These are phyloP conservation scores for Iselma pallidipennis DNA, from an alignment of 2,888 invertebrate species.

Conservation along the genomic window DNA sequence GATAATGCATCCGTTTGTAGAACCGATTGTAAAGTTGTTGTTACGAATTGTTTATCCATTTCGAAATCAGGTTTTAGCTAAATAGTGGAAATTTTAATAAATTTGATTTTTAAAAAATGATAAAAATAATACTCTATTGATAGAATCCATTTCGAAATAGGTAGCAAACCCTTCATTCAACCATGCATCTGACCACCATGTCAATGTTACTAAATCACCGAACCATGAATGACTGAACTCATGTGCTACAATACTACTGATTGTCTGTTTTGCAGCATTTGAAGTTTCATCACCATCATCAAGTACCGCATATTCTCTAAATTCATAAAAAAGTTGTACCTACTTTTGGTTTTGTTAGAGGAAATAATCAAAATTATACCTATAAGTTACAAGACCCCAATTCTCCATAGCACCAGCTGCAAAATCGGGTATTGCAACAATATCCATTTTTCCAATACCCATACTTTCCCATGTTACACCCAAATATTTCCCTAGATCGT, in stretches of 20 bases:
- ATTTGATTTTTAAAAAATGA: too few species aligned
- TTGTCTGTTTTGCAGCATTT: conserved; percentile 54
- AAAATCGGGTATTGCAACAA: conserved; percentile 82
- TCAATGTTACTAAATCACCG: conserved; percentile 73
- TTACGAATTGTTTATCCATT: conserved; percentile 67
- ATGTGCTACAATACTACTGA: conserved; percentile 71
- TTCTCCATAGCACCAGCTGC: conserved; percentile 88
- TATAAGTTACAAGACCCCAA: conserved; percentile 84
- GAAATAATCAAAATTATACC: too few species aligned
- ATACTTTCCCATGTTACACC: conserved; percentile 48
- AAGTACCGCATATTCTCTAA: conserved; percentile 54
- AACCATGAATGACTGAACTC: conserved; percentile 85
- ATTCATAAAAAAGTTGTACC: too few species aligned
- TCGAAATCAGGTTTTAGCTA: conserved; percentile 58
- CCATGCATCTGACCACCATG: conserved; percentile 77
- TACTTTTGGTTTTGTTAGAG: too few species aligned
- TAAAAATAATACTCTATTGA: not conserved
- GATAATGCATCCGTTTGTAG: conserved; percentile 27
- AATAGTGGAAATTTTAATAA: too few species aligned
- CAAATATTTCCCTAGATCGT: conserved; percentile 63
- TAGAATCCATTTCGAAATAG: conserved; percentile 62
- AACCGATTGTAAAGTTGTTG: conserved; percentile 65
- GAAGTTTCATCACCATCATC: conserved; percentile 31
- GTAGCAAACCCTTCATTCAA: conserved; percentile 75
- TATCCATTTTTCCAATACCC: conserved; percentile 71